Percentiles rank a stretch among this genome's conserved stretches.
Conservation (phyloP, 2,797 vertebrate genomes). For the Pempheris klunzingeri region DNA sequence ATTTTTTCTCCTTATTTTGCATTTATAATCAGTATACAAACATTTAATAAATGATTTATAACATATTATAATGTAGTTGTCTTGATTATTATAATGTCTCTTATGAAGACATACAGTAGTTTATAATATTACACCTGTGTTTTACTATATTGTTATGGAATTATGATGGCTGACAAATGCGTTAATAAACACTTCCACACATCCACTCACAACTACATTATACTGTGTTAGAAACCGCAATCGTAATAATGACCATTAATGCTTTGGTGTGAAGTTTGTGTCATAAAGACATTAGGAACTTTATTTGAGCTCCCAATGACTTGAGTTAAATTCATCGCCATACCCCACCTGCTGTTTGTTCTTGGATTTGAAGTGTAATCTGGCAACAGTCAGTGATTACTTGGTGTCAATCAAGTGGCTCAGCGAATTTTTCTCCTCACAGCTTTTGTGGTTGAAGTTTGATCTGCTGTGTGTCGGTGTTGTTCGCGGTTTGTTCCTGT, state of each 20-base stretch:
- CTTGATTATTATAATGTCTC: neutral
- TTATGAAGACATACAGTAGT: too few species aligned
- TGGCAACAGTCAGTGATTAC: neutral
- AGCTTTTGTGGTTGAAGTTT: slow-evolving; percentile 22
- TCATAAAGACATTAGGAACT: neutral
- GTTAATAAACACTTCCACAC: neutral
- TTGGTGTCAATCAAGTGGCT: slow-evolving; percentile 42
- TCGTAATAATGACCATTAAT: neutral
- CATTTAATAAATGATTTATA: too few species aligned
- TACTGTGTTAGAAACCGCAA: neutral
- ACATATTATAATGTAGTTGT: neutral
- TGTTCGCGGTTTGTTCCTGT: slow-evolving; percentile 31
- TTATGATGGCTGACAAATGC: neutral
- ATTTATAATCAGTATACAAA: neutral
- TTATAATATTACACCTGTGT: neutral
- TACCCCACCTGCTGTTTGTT: slow-evolving; percentile 39
- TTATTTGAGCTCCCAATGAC: neutral
- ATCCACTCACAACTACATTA: neutral
- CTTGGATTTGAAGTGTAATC: slow-evolving; percentile 20
- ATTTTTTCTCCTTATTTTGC: neutral
- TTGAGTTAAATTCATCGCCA: neutral
- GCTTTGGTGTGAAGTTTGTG: neutral
- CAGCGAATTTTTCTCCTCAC: slow-evolving; percentile 13
- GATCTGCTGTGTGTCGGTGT: slow-evolving; percentile 32
- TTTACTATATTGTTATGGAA: neutral